Evolutionary conservation across 2,113 vertebrate genomes (phyloP).

Genomic region (Serilophus lunatus): DNA sequence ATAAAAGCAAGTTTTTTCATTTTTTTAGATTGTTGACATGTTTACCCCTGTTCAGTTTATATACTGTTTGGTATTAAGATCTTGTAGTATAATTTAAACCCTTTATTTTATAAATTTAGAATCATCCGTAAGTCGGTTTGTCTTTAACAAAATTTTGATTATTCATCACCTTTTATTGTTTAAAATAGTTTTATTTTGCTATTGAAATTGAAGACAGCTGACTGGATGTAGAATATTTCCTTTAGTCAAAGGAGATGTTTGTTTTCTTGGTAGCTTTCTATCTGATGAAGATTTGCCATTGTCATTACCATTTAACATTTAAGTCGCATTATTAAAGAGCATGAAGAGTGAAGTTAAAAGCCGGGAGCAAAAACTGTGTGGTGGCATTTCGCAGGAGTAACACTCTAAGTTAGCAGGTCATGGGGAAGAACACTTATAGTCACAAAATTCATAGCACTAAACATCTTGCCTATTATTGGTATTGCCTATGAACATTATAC

Average conservation of each 20-base stretch:
- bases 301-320: background rate
- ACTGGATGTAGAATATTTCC: background rate
- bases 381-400: background rate
- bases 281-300: background rate
- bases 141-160: constrained; percentile 52
- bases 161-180: constrained; percentile 4
- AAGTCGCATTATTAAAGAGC: background rate
- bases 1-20: background rate
- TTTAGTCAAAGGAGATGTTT: background rate
- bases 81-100: background rate
- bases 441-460: background rate
- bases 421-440: background rate
- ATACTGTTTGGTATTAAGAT: background rate
- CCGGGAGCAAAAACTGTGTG: background rate
- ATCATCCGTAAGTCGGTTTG: background rate
- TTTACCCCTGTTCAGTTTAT: background rate
- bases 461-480: background rate
- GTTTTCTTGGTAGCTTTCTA: background rate
- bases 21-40: background rate
- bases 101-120: constrained; percentile 36
- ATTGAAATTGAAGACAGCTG: background rate
- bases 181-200: constrained; percentile 3
- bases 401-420: background rate
- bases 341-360: background rate
- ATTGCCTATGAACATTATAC: background rate